phyloP scores from a whole-genome alignment of 2,797 vertebrate genomes.

The Neosilurus mollespiculum region DNA sequence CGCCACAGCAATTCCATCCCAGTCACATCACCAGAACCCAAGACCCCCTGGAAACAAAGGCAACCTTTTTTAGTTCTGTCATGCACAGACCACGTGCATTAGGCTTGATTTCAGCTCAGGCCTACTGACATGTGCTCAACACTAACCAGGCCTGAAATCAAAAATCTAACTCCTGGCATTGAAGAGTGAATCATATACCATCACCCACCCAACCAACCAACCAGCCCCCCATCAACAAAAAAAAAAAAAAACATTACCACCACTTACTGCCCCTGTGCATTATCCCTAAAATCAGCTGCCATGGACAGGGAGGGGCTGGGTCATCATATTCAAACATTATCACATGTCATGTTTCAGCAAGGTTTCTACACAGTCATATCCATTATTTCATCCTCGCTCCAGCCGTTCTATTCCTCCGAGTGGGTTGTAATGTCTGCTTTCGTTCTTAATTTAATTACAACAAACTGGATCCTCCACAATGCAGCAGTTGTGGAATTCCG shows the following conservation, averaged over 20 bases:
- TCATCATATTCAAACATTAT: slow-evolving; percentile 21
- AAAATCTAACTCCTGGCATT: slow-evolving; percentile 32
- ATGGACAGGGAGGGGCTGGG: background rate
- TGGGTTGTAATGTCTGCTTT: slow-evolving; percentile 49
- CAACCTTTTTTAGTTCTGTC: slow-evolving; percentile 34
- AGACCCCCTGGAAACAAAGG: slow-evolving; percentile 44
- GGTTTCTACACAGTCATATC: slow-evolving; percentile 39
- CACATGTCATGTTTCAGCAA: slow-evolving; percentile 15
- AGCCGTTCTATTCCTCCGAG: slow-evolving; percentile 37
- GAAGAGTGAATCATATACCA: background rate
- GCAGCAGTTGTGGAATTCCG: slow-evolving; percentile 39
- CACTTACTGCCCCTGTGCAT: background rate
- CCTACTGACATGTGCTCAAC: slow-evolving; percentile 37
- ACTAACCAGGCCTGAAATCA: slow-evolving; percentile 25
- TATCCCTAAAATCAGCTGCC: slow-evolving; percentile 26
- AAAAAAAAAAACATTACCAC: background rate
- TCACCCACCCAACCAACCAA: too few species aligned
- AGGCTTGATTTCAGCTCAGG: slow-evolving; percentile 41
- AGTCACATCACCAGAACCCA: background rate
- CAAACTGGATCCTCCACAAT: slow-evolving; percentile 39
- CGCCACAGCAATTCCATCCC: background rate
- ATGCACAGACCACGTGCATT: slow-evolving; percentile 49
- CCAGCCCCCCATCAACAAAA: too few species aligned
- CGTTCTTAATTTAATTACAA: slow-evolving; percentile 46
- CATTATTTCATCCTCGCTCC: slow-evolving; percentile 36